These are phyloP conservation scores for Thalpophila matura DNA, from an alignment of 2,888 invertebrate genomes.

Conservation along the genomic window DNA sequence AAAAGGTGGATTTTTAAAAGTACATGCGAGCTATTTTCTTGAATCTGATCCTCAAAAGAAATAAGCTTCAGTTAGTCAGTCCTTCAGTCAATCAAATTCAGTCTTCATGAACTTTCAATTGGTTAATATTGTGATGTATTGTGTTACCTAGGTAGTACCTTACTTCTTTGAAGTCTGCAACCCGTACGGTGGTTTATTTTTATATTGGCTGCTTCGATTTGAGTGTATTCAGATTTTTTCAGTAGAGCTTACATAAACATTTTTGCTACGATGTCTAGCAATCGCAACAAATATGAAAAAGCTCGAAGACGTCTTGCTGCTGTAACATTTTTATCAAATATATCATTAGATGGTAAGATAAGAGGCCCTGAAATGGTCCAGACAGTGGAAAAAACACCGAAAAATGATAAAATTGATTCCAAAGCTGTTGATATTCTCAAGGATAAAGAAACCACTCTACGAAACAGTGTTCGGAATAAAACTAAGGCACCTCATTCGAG, in stretches of 20 bases:
- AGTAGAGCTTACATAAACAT: conserved; percentile 49
- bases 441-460: conserved; percentile 70
- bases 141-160: too few relatives aligned
- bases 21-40: too few relatives aligned
- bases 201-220: conserved; percentile 12
- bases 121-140: conserved; percentile 28
- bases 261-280: conserved; percentile 73
- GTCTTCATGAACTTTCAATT: neutral
- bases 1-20: conserved; percentile 17
- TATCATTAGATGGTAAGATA: conserved; percentile 97
- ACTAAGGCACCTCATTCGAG: conserved; percentile 80
- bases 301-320: conserved; percentile 97
- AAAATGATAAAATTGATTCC: conserved; percentile 74
- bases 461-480: conserved; percentile 78
- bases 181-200: conserved; percentile 30
- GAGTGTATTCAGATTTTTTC: conserved; percentile 16
- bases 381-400: conserved; percentile 71
- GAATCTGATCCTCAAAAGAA: conserved; percentile 28
- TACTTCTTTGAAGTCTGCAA: conserved; percentile 15
- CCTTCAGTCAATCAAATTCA: neutral
- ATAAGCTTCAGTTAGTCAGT: too few relatives aligned
- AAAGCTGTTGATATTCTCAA: conserved; percentile 71
- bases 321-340: conserved; percentile 98
- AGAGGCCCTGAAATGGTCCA: conserved; percentile 91
- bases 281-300: conserved; percentile 90